phyloP scores from a whole-genome alignment of 2,797 vertebrate species.

The Paguma larvata region DNA sequence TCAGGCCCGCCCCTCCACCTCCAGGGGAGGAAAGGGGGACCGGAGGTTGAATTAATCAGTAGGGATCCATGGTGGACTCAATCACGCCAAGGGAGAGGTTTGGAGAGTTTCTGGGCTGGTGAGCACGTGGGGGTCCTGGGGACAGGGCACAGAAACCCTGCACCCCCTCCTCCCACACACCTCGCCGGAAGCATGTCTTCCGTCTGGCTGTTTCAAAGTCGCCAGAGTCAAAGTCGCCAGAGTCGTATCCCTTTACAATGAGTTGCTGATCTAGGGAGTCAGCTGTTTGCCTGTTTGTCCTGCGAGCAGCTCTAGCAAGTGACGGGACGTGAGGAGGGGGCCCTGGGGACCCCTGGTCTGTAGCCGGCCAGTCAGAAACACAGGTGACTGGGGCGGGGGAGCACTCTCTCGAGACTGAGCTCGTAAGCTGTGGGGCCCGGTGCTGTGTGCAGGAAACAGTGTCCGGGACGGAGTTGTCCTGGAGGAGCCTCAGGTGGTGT shows the following conservation, averaged over 20 bases:
- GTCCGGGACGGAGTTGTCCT: background rate
- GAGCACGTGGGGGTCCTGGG: background rate
- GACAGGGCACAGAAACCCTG: background rate
- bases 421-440: background rate
- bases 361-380: background rate
- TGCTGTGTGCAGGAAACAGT: background rate
- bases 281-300: background rate
- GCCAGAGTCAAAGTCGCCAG: background rate
- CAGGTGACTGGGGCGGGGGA: background rate
- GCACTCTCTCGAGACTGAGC: background rate
- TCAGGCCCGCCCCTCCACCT: background rate
- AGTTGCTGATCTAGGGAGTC: background rate
- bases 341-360: background rate
- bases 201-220: background rate
- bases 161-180: background rate
- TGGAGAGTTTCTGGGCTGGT: background rate
- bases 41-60: background rate
- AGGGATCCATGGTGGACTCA: background rate
- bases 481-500: background rate
- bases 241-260: background rate
- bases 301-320: background rate
- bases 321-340: background rate
- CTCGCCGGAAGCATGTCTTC: background rate
- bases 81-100: background rate
- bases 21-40: background rate